These are phyloP conservation scores for Patella ulyssiponensis DNA, from an alignment of 2,888 invertebrate species.

Conservation along the genomic window DNA sequence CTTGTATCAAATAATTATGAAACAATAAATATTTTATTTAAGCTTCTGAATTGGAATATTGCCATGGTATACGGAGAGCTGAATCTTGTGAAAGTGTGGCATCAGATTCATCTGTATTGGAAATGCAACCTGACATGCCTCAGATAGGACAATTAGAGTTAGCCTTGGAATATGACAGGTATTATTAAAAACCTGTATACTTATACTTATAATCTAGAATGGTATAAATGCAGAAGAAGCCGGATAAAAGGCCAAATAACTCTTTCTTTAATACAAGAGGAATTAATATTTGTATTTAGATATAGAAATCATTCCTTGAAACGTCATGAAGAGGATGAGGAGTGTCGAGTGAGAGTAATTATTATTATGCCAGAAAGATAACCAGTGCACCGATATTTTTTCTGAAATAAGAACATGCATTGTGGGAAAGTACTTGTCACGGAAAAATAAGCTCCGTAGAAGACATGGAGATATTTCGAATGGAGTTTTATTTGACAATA, in stretches of 20 bases:
- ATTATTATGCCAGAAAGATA: too few species aligned
- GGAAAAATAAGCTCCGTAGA: too few species aligned
- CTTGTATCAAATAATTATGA: too few species aligned
- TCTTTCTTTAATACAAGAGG: neutral
- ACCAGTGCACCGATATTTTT: too few species aligned
- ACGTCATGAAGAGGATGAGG: too few species aligned
- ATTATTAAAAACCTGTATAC: conserved; percentile 50
- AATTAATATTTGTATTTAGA: neutral
- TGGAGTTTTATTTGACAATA: too few species aligned
- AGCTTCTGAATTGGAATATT: conserved; percentile 67
- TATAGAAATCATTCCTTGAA: too few species aligned
- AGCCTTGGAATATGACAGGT: conserved; percentile 85
- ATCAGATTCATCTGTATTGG: conserved; percentile 83
- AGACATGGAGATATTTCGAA: too few species aligned
- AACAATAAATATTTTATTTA: neutral
- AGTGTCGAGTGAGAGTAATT: too few species aligned
- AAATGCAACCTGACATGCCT: conserved; percentile 80
- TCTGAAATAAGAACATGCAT: too few species aligned
- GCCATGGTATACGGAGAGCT: conserved; percentile 77
- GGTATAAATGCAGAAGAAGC: too few species aligned
- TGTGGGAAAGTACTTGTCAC: too few species aligned
- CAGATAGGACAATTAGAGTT: conserved; percentile 84
- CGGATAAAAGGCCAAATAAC: neutral
- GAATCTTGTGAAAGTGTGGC: conserved; percentile 86
- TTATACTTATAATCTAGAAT: neutral